A percentile compares a stretch with the other conserved stretches of the same genome.
Conservation (phyloP, 2,113 vertebrate species). For the Noturus placidus region DNA sequence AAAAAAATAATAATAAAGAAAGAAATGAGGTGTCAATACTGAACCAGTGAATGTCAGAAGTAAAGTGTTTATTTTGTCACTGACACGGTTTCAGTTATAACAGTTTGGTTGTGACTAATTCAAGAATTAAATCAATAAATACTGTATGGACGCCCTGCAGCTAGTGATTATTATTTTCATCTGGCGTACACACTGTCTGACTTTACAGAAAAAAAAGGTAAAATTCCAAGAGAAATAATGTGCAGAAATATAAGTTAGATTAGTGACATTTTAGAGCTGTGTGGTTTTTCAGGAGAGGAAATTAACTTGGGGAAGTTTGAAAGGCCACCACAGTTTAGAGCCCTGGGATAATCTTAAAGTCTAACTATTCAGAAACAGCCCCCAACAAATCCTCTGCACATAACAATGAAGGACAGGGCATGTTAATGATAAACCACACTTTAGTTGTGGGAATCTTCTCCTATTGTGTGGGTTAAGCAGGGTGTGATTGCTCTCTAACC, state of each 20-base stretch:
- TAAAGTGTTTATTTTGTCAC: conserved; percentile 29
- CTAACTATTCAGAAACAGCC: conserved; percentile 29
- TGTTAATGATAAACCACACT: conserved; percentile 51
- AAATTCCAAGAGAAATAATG: conserved; percentile 16
- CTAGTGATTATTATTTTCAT: neutral
- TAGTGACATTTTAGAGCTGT: conserved; percentile 15
- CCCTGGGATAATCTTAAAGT: conserved; percentile 30
- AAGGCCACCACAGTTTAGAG: conserved; percentile 25
- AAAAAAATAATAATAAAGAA: conserved; percentile 17
- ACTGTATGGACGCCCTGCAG: conserved; percentile 25
- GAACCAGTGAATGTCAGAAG: conserved; percentile 31
- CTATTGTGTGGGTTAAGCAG: conserved; percentile 46
- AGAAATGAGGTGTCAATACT: conserved; percentile 40
- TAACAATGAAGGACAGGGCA: conserved; percentile 49
- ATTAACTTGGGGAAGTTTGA: conserved; percentile 22
- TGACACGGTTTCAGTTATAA: conserved; percentile 14
- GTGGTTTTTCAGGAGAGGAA: conserved; percentile 25
- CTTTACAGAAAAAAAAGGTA: neutral
- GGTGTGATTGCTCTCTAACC: conserved; percentile 44
- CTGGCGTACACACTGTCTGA: neutral
- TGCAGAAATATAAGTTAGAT: conserved; percentile 17
- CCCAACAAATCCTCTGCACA: conserved; percentile 42
- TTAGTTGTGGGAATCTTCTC: conserved; percentile 41
- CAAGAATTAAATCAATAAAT: conserved; percentile 44
- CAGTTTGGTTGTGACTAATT: conserved; percentile 28